Base-by-base conservation (phyloP, 2,888 invertebrate species). In the Poecilus cupreus region DNA sequence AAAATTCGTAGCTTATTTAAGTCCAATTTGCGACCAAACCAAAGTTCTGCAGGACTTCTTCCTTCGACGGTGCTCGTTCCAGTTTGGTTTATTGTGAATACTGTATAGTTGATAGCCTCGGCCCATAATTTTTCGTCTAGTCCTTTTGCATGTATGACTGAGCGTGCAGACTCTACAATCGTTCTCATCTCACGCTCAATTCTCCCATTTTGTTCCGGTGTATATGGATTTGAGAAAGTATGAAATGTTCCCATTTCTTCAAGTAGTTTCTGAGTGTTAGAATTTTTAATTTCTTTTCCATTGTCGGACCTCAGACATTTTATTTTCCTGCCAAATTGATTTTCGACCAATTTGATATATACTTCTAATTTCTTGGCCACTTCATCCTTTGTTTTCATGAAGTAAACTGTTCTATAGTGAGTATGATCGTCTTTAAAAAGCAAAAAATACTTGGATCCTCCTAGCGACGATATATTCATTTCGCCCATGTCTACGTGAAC, bases 401-500 rank as follows among this genome's bases (percentile, higher is more conserved):
- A 87, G 81, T 86, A 86, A 11, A 84, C 84, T 11, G 85, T 86
- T 20, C n/a, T n/a, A n/a, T n/a, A n/a, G n/a, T n/a, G n/a, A n/a
- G n/a, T n/a, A n/a, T 77, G 85, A 82, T 83, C 86, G 74, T 86
- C 84, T 78, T 86, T 85, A 3, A 80, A 84, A n/a, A 86, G 37
- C 6, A 86, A 77, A 60, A 86, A 86, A 75, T 85, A 85, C 51
- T 85, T 86, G 0, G 85, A 85, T 84, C 85, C 85, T 84, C 84
- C 85, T 79, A 85, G 32, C 54, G 85, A 86, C 20, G 20, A 75
- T 37, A 84, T 80, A 39, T 85, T 83, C 81, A 86, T 85, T 80
- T 85, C 85, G 22, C 86, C 82, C 39, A 86, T 64, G 75, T 86
- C 85, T 43, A 86, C 85, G 81, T 86, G 86, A 78, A 86, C 78